Percentiles rank a stretch among this genome's conserved stretches.
Conservation (phyloP, 2,888 invertebrate species). For the Barypeithes pellucidus region DNA sequence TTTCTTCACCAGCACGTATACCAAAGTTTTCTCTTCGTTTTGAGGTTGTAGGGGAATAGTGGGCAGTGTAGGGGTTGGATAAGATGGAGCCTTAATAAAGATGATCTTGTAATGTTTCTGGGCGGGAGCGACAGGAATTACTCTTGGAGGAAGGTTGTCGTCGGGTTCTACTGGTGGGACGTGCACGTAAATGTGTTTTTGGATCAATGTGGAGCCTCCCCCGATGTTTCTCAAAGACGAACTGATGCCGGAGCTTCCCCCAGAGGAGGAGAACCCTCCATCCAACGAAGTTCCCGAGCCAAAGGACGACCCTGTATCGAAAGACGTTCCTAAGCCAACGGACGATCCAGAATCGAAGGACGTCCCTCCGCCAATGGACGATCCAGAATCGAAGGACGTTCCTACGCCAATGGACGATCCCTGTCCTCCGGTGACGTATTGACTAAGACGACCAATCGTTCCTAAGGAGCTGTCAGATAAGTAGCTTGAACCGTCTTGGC, state of each 20-base stretch:
- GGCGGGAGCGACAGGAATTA: slow-evolving; percentile 52
- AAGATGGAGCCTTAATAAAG: slow-evolving; percentile 58
- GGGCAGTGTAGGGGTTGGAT: slow-evolving; percentile 83
- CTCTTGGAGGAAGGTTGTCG: slow-evolving; percentile 62
- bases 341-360: not conserved
- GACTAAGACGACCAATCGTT: slow-evolving; percentile 26
- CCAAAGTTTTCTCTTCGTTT: slow-evolving; percentile 89
- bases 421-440: not conserved
- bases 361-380: slow-evolving; percentile 19
- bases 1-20: slow-evolving; percentile 91
- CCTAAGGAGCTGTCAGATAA: slow-evolving; percentile 26
- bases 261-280: not conserved
- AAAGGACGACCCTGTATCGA: not conserved
- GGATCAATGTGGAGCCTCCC: slow-evolving; percentile 72
- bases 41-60: slow-evolving; percentile 85
- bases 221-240: slow-evolving; percentile 37
- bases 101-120: slow-evolving; percentile 57
- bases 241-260: slow-evolving; percentile 30
- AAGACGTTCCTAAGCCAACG: not conserved
- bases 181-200: slow-evolving; percentile 91
- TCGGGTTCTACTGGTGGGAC: slow-evolving; percentile 85
- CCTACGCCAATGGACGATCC: slow-evolving; percentile 6
- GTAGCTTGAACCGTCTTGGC: slow-evolving; percentile 20
- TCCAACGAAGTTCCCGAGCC: slow-evolving; percentile 19
- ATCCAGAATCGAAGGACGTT: not conserved